phyloP scores from a whole-genome alignment of 1,140 invertebrate genomes.

The Homalodisca vitripennis region DNA sequence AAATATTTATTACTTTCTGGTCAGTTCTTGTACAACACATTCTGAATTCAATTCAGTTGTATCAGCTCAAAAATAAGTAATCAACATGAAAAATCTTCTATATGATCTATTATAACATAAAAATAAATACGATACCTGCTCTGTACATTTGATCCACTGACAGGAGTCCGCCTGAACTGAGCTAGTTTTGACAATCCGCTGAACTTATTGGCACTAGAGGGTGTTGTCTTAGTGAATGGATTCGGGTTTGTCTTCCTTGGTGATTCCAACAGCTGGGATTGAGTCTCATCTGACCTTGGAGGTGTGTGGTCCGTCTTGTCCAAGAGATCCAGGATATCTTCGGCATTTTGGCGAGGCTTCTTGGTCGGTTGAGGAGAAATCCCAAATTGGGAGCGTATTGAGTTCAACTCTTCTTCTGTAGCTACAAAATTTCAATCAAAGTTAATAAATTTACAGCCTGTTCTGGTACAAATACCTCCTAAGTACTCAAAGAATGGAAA shows the following conservation, averaged over 20 bases:
- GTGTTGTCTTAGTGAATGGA: conserved; percentile 31
- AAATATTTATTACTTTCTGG: no score
- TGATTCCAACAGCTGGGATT: conserved; percentile 20
- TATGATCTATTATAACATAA: neutral
- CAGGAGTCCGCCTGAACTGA: conserved; percentile 33
- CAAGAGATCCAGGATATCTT: neutral
- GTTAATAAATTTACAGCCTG: no score
- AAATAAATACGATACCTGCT: conserved; percentile 32
- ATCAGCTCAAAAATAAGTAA: neutral
- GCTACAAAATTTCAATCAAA: no score
- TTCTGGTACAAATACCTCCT: no score
- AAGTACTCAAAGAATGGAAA: no score
- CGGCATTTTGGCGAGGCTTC: neutral
- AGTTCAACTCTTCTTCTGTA: neutral
- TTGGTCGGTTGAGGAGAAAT: neutral
- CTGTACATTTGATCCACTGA: conserved; percentile 20
- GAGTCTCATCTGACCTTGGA: neutral
- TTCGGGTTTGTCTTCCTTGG: conserved; percentile 8
- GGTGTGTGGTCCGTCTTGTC: conserved; percentile 6
- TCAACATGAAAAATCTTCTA: neutral
- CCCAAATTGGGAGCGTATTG: neutral
- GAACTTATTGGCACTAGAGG: conserved; percentile 35
- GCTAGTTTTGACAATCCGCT: conserved; percentile 30
- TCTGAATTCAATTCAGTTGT: no score
- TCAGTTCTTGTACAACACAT: no score